A percentile compares a stretch with the other conserved stretches of the same genome.
Evolutionary conservation across 2,888 invertebrate species (phyloP).

Genomic region (Eristalis tenax): DNA sequence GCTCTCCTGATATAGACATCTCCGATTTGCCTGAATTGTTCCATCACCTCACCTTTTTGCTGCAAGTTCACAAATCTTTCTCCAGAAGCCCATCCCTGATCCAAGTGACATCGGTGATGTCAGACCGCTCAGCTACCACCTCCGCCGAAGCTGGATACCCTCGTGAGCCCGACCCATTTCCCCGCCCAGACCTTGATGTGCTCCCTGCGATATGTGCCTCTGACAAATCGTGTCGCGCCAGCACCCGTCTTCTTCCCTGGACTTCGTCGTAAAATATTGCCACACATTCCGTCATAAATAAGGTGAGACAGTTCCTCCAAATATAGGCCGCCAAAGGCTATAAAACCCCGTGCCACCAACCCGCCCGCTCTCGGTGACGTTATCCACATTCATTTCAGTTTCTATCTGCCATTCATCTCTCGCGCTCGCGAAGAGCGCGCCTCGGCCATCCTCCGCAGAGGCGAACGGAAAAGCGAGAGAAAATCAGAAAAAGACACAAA

Average conservation of each 20-base stretch:
- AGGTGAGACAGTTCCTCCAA: slow-evolving; percentile 7
- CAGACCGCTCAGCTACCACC: neutral
- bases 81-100: neutral
- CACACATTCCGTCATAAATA: neutral
- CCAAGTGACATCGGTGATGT: neutral
- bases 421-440: slow-evolving; percentile 21
- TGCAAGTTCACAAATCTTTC: neutral
- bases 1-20: too few species aligned
- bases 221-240: neutral
- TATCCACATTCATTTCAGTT: slow-evolving; percentile 8
- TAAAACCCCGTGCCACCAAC: neutral
- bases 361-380: neutral
- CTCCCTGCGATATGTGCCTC: neutral
- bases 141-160: neutral
- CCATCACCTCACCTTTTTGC: neutral
- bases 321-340: slow-evolving; percentile 31
- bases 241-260: neutral
- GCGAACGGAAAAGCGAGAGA: slow-evolving; percentile 39
- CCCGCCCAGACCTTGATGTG: neutral
- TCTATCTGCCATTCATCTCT: slow-evolving; percentile 36
- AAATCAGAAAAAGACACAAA: slow-evolving; percentile 50
- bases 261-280: neutral
- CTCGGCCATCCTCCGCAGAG: slow-evolving; percentile 62
- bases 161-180: neutral
- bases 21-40: neutral